Evolutionary conservation across 1,140 invertebrate genomes (phyloP), one percentile per base, ranked within the genome.

Genomic region (Heliothis virescens): DNA sequence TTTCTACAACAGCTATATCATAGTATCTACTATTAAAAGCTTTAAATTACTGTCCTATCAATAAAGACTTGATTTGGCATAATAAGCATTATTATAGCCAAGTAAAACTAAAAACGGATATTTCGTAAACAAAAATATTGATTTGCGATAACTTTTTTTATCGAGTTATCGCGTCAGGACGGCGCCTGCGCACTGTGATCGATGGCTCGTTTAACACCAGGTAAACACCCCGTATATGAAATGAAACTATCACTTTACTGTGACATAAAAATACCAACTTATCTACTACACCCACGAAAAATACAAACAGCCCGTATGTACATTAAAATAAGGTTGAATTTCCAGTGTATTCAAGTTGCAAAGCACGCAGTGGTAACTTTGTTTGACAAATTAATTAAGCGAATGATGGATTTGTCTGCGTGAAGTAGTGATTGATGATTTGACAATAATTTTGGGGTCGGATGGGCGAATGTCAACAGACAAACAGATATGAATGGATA

Each of bases 361-460:
- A 5, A 26, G 41, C 5, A 5, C 2, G 0, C 21, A 9, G 21
- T 18, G 26, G 11, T 12, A 76, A 76, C 48, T 76, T 65, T 76
- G 74, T 65, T 75, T 77, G 77, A 79, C 73, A 83, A 79, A 84
- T 84, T 84, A 84, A 84, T 84, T 82, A 84, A 81, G 62, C 48
- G 78, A 80, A 80, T 80, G 83, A 84, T 84, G 65, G 83, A 84
- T 84, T 78, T 65, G 79, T 59, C 62, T 60, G 71, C 69, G 65
- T 60, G 53, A 60, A 79, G 76, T 65, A 53, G 75, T 89, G 88
- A 89, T 89, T 83, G 85, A 89, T 89, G 86, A 69, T 82, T 83
- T 84, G 82, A 86, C 87, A 86, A 84, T 84, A 85, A 79, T 83
- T 78, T 79, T 69, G 60, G 73, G 69, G 71, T 80, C 79, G 72